Evolutionary conservation across 2,888 invertebrate species (phyloP), one percentile per base, ranked within the genome.

Genomic region (Criorhina ranunculi): DNA sequence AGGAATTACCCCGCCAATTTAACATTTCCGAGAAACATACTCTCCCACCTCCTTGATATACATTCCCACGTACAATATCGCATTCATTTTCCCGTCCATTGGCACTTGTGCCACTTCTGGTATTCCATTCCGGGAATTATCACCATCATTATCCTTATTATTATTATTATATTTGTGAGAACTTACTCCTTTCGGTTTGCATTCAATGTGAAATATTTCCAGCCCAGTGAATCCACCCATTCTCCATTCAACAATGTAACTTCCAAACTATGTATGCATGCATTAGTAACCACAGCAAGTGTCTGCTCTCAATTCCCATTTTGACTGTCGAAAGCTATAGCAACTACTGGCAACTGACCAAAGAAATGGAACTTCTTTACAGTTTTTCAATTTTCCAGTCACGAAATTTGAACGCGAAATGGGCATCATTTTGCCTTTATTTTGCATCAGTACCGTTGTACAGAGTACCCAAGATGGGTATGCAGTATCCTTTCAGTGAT

Each of bases 341-440:
- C 55, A 55, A 55, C 55, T 69, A 55, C 55, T 69, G 69, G 69
- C 69, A 69, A 12, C 55, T 69, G 69, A 69, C 69, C 69, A 69
- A 42, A 69, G n/a, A 55, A 55, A 24, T 55, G 69, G 55, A 69
- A 69, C 42, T 44, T 55, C 55, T 69, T 55, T 33, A 55, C 44
- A 69, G 69, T 55, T 69, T 69, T 69, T 69, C 69, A 69, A 69
- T 69, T 69, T 69, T 69, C 69, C 55, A 69, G 69, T 69, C 69
- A 69, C 69, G 69, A 33, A 69, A 55, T 69, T 44, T 55, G 55
- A 57, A 69, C 55, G 55, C 55, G 33, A 69, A 69, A 55, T 44
- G 44, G 9, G 44, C 55, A 55, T 57, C 11, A 67, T 53, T 67
- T 67, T 40, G 24, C 40, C 7, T 51, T 40, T 40, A 40, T 40